phyloP scores from a whole-genome alignment of 2,888 invertebrate species.

The Lordiphosa andalusiaca region DNA sequence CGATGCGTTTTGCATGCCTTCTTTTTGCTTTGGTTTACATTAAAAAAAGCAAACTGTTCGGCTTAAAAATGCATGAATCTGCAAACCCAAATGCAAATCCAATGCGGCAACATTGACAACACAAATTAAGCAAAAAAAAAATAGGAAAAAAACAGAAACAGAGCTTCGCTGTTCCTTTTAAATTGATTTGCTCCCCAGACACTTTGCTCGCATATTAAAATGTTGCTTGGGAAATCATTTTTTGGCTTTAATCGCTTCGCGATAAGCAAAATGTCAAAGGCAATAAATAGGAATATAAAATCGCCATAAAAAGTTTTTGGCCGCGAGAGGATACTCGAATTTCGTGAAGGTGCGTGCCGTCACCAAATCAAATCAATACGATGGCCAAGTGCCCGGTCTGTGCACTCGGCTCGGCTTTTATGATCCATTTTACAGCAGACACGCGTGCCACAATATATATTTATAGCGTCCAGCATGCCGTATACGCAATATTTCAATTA shows the following conservation, averaged over 20 bases:
- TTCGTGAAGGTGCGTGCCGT: slow-evolving; percentile 42
- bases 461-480: slow-evolving; percentile 49
- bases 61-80: slow-evolving; percentile 8
- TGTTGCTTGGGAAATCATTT: slow-evolving; percentile 50
- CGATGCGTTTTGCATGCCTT: neutral
- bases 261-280: slow-evolving; percentile 61
- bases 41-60: slow-evolving; percentile 4
- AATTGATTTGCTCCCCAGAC: slow-evolving; percentile 12
- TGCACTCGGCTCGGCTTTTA: slow-evolving; percentile 35
- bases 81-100: slow-evolving; percentile 20
- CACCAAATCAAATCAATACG: slow-evolving; percentile 56
- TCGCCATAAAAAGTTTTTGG: slow-evolving; percentile 54
- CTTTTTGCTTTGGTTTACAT: slow-evolving; percentile 11
- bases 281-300: slow-evolving; percentile 60
- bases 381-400: slow-evolving; percentile 11
- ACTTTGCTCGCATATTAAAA: slow-evolving; percentile 10
- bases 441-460: slow-evolving; percentile 44
- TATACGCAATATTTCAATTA: slow-evolving; percentile 64
- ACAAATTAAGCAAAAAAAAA: neutral
- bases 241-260: slow-evolving; percentile 47
- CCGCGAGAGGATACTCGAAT: slow-evolving; percentile 38
- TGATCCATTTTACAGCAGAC: slow-evolving; percentile 33
- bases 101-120: slow-evolving; percentile 6
- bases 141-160: neutral
- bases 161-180: neutral